A percentile compares a stretch with the other conserved stretches of the same genome.
Evolutionary conservation across 1,140 invertebrate species (phyloP).

Genomic region (Drosophila equinoxialis): DNA sequence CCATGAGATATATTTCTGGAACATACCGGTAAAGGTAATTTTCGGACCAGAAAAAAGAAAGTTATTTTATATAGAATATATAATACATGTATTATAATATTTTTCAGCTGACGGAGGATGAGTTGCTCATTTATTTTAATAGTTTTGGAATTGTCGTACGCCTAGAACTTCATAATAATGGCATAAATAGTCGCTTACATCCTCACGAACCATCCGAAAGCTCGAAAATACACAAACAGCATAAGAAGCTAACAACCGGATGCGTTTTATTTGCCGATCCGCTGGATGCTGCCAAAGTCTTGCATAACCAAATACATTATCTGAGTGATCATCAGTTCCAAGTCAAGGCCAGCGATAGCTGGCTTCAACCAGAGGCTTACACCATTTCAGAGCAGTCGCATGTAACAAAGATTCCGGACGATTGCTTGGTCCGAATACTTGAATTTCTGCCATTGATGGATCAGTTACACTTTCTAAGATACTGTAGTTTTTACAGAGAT

Average conservation of each 20-base stretch:
- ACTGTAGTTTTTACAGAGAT: conserved; percentile 38
- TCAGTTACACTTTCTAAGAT: conserved; percentile 2
- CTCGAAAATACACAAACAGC: neutral
- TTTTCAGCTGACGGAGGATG: no score
- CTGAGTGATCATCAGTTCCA: conserved; percentile 19
- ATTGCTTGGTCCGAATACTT: neutral
- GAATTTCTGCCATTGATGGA: no score
- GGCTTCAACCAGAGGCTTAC: conserved; percentile 62
- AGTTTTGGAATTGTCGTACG: conserved; percentile 42
- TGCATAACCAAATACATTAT: conserved; percentile 35
- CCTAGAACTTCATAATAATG: conserved; percentile 12
- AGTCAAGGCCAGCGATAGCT: conserved; percentile 56
- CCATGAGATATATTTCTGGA: conserved; percentile 44
- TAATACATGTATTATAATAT: no score
- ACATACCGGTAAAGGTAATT: conserved; percentile 41
- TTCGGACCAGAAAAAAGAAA: no score
- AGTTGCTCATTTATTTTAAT: conserved; percentile 30
- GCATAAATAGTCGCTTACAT: neutral
- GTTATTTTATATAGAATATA: no score
- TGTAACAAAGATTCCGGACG: conserved; percentile 18
- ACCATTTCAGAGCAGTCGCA: neutral
- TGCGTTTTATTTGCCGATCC: conserved; percentile 41
- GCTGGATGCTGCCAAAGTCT: conserved; percentile 41
- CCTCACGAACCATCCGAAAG: no score
- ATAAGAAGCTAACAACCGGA: conserved; percentile 14